phyloP scores from a whole-genome alignment of 2,113 vertebrate species.

The Sarotherodon lohbergeri region DNA sequence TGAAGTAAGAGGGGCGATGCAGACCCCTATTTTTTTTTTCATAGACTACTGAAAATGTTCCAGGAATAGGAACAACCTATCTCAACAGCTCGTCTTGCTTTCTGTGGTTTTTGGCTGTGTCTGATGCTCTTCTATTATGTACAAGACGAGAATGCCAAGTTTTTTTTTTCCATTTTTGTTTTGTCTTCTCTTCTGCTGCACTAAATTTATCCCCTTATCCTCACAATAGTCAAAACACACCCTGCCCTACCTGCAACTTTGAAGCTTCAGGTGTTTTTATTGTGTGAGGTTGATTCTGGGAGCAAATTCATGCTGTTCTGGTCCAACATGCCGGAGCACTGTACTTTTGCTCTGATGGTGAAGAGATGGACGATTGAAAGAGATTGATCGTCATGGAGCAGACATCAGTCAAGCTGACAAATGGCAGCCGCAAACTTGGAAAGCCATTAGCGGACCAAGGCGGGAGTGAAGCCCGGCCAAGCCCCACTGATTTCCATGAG shows the following conservation, averaged over 20 bases:
- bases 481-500: slow-evolving; percentile 38
- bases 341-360: slow-evolving; percentile 37
- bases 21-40: not conserved
- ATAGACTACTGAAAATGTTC: slow-evolving; percentile 19
- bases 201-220: not conserved
- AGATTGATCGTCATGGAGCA: slow-evolving; percentile 35
- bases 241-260: not conserved
- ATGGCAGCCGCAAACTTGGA: slow-evolving; percentile 38
- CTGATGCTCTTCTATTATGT: not conserved
- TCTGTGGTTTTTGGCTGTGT: not conserved
- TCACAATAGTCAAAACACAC: not conserved
- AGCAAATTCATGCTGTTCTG: not conserved
- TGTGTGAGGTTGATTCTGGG: not conserved
- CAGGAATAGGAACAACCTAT: slow-evolving; percentile 8
- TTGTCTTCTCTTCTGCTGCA: not conserved
- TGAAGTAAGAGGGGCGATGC: slow-evolving; percentile 6
- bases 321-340: not conserved
- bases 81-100: slow-evolving; percentile 4
- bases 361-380: slow-evolving; percentile 35
- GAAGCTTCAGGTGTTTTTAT: not conserved
- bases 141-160: not conserved
- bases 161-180: not conserved
- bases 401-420: slow-evolving; percentile 54
- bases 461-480: slow-evolving; percentile 9
- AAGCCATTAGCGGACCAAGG: slow-evolving; percentile 42